Percentiles rank a stretch among this genome's conserved stretches.
These are phyloP conservation scores for Parus major DNA, from an alignment of 2,113 vertebrate genomes.

Conservation along the genomic window DNA sequence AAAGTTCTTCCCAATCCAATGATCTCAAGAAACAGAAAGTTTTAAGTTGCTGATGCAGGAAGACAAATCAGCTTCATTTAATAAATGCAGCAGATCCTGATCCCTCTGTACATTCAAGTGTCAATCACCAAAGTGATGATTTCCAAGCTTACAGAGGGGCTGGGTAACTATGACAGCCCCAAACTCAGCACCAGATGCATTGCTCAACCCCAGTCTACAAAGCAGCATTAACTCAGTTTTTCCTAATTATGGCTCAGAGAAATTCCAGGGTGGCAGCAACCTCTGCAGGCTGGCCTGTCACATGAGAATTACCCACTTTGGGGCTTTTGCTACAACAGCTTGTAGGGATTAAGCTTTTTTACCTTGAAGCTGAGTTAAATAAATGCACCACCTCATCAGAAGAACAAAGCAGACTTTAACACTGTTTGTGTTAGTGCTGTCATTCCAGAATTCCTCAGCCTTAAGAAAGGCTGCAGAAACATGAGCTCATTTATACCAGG, in stretches of 20 bases:
- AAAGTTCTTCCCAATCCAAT: not conserved
- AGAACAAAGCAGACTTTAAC: not conserved
- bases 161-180: not conserved
- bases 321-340: not conserved
- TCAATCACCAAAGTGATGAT: not conserved
- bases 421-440: not conserved
- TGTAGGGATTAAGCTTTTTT: not conserved
- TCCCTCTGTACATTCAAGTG: not conserved
- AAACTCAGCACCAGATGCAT: not conserved
- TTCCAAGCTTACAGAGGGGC: not conserved
- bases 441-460: not conserved
- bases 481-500: not conserved
- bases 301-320: not conserved
- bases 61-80: not conserved
- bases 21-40: not conserved
- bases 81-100: not conserved
- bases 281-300: not conserved
- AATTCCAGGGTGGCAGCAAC: not conserved
- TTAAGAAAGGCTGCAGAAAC: not conserved
- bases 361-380: not conserved
- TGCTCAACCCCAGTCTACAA: not conserved
- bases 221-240: not conserved
- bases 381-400: not conserved
- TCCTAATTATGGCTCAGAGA: not conserved
- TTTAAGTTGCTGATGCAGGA: not conserved